Base-by-base conservation (phyloP, 2,113 vertebrate species). In the Anseranas semipalmata region DNA sequence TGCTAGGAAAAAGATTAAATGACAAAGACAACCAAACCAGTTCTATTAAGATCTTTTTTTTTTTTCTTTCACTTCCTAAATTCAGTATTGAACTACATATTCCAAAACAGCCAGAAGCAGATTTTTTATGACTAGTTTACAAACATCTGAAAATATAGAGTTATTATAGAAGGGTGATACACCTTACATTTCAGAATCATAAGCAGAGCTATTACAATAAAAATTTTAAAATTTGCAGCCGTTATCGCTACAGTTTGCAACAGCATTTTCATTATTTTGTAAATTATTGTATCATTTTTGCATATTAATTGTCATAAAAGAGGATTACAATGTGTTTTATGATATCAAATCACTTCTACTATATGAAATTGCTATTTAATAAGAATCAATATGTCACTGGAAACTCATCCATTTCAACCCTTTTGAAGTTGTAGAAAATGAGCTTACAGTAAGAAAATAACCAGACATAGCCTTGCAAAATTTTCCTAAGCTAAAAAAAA, bases 281-380 rank as follows among this genome's bases (percentile, higher is more conserved):
- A 85, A 82, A 30, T 95, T 78, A 63, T 2, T 5, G 8, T 28
- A 70, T n/a, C 1, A n/a, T 70, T 89, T 94, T 77, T 91, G 12
- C 4, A 30, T 84, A 75, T 78, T 95, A 94, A 77, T 86, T 95
- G 20, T 77, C 72, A 55, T 39, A 35, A 65, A 89, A 75, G 92
- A 58, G 5, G 5, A 4, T 75, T 84, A 33, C 27, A 37, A 8
- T 68, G 13, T 33, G 4, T 75, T 18, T 79, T 91, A 60, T 85
- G 52, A 77, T 43, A 56, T 56, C 5, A 63, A 63, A 93, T 53
- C 12, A 25, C 7, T 91, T 58, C 10, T 43, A 18, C 32, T 43
- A 32, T 81, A 79, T 70, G 5, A 72, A 91, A 83, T 30, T 87
- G 7, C 9, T 43, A 6, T 73, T 90, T 63, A 79, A 70, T 67